These are phyloP conservation scores for Seira sanloemensis DNA, from an alignment of 2,888 invertebrate genomes.

Conservation along the genomic window DNA sequence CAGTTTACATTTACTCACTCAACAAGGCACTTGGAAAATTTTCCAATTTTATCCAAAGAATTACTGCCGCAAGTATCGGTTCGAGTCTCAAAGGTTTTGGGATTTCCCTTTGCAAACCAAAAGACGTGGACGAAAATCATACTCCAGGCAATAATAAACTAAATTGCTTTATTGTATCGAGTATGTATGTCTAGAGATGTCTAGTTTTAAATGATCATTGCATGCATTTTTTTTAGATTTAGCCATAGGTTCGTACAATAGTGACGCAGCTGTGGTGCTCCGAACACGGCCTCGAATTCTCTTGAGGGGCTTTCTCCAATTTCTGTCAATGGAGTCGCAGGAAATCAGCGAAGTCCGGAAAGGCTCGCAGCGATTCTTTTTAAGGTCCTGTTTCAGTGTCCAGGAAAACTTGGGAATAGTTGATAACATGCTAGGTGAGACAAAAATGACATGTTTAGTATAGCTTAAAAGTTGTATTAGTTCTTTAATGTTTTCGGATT, in stretches of 20 bases:
- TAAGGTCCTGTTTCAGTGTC: constrained; percentile 35
- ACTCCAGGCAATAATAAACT: constrained; percentile 51
- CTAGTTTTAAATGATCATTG: background rate
- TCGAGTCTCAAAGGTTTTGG: constrained; percentile 42
- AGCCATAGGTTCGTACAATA: constrained; percentile 56
- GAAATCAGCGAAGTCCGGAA: background rate
- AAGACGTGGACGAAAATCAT: constrained; percentile 51
- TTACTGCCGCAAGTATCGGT: constrained; percentile 31
- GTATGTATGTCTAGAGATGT: background rate
- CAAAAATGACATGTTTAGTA: no score
- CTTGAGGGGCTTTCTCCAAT: constrained; percentile 23
- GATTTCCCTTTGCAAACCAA: constrained; percentile 38
- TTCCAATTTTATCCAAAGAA: constrained; percentile 28
- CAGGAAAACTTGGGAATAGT: constrained; percentile 26
- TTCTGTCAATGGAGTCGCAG: background rate
- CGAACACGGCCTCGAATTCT: constrained; percentile 41
- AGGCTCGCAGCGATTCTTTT: background rate
- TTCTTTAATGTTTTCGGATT: background rate
- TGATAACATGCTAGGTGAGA: background rate
- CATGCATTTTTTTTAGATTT: constrained; percentile 40
- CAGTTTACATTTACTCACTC: constrained; percentile 56
- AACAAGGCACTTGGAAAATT: background rate
- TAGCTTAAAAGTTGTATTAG: background rate
- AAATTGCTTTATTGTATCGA: background rate
- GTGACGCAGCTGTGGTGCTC: constrained; percentile 46